Conservation (phyloP, 2,888 invertebrate genomes). For the Melieria picta region DNA sequence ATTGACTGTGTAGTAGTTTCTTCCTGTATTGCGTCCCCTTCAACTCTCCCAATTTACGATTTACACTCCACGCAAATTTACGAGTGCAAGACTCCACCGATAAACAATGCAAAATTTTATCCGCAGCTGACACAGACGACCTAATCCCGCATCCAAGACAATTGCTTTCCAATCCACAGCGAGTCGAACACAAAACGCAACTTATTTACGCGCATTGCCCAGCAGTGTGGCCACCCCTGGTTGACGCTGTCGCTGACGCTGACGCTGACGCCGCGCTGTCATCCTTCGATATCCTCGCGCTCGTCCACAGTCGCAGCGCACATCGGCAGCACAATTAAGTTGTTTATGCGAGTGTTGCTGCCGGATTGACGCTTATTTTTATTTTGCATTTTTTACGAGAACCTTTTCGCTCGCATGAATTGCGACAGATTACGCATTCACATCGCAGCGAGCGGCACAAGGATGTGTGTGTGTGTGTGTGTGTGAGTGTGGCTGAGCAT, state of each 20-base stretch:
- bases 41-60: too few species aligned
- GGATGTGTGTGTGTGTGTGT: background rate
- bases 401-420: slow-evolving; percentile 48
- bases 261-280: too few species aligned
- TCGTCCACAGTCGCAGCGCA: background rate
- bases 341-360: slow-evolving; percentile 46
- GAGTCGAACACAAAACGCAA: slow-evolving; percentile 38
- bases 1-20: too few species aligned
- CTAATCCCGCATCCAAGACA: slow-evolving; percentile 57
- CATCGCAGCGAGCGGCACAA: slow-evolving; percentile 8
- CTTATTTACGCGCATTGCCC: slow-evolving; percentile 52
- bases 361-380: slow-evolving; percentile 43
- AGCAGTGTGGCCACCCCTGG: slow-evolving; percentile 27
- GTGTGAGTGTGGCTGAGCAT: slow-evolving; percentile 1
- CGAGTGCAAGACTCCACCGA: too few species aligned
- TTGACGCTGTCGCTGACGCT: too few species aligned
- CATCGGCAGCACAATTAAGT: slow-evolving; percentile 59
- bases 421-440: slow-evolving; percentile 43
- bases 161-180: slow-evolving; percentile 58
- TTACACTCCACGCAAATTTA: too few species aligned
- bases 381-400: slow-evolving; percentile 49
- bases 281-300: too few species aligned
- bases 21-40: too few species aligned
- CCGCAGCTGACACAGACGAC: too few species aligned
- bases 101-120: too few species aligned